phyloP scores from a whole-genome alignment of 2,113 vertebrate genomes.

The Rhinolophus sinicus region DNA sequence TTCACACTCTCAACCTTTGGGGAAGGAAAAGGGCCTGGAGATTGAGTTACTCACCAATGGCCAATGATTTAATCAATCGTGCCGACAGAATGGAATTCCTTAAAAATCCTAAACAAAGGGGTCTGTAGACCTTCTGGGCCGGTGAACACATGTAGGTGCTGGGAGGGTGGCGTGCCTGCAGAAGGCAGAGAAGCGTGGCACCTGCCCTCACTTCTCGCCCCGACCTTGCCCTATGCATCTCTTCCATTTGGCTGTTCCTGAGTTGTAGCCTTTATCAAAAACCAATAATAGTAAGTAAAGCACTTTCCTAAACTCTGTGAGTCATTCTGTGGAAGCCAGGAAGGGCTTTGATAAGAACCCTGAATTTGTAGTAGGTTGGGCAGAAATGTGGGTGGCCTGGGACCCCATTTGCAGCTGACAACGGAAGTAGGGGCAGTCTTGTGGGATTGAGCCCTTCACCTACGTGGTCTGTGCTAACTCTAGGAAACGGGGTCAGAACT shows the following conservation, averaged over 20 bases:
- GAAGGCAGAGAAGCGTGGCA: no score
- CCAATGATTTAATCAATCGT: not conserved
- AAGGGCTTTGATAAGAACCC: not conserved
- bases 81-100: not conserved
- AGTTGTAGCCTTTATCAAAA: not conserved
- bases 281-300: not conserved
- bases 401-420: not conserved
- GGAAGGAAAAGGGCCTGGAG: not conserved
- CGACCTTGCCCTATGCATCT: not conserved
- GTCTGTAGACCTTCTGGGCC: accelerated
- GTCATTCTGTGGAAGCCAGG: not conserved
- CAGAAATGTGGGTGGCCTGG: not conserved
- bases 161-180: not conserved
- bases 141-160: accelerated
- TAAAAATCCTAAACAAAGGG: not conserved
- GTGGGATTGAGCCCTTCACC: not conserved
- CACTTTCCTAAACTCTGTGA: not conserved
- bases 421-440: not conserved
- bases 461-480: not conserved
- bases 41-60: not conserved
- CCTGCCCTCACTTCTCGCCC: not conserved
- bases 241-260: not conserved
- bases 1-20: not conserved
- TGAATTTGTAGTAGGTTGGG: not conserved
- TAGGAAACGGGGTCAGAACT: not conserved